Conservation (phyloP, 2,797 vertebrate species). For the Silurus lanzhouensis region DNA sequence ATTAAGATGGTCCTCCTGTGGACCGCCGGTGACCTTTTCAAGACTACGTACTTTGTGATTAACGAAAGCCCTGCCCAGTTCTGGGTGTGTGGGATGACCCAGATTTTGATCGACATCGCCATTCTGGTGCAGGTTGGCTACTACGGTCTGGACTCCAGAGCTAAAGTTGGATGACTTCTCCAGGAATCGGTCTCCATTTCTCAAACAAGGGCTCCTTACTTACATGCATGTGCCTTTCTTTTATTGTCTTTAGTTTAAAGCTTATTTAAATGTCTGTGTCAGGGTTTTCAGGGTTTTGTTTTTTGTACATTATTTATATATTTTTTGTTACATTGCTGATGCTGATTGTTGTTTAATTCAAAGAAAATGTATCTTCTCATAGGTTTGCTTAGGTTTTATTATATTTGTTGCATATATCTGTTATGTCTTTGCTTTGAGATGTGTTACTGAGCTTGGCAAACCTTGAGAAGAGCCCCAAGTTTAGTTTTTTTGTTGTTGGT, state of each 20-base stretch:
- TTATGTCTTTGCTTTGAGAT: conserved; percentile 23
- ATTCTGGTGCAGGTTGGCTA: conserved; percentile 80
- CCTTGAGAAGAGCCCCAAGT: conserved; percentile 14
- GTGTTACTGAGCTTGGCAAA: conserved; percentile 29
- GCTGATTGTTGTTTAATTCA: neutral
- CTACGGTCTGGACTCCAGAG: conserved; percentile 67
- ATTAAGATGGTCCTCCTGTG: conserved; percentile 85
- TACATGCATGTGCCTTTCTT: conserved; percentile 7
- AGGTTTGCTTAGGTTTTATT: neutral
- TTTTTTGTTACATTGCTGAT: conserved; percentile 14
- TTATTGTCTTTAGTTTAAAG: neutral
- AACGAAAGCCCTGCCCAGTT: conserved; percentile 80
- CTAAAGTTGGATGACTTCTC: conserved; percentile 64
- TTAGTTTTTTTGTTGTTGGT: conserved; percentile 12
- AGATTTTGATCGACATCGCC: conserved; percentile 77
- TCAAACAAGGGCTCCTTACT: conserved; percentile 37
- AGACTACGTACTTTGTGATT: conserved; percentile 80
- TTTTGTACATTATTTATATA: conserved; percentile 29
- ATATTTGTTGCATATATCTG: conserved; percentile 13
- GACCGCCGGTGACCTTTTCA: conserved; percentile 80
- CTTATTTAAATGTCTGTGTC: conserved; percentile 15
- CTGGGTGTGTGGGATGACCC: conserved; percentile 74
- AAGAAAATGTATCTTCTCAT: conserved; percentile 9
- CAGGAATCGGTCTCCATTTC: neutral
- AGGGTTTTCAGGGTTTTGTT: neutral